These are phyloP conservation scores for Yoshiicerus persimilis DNA, from an alignment of 1,140 invertebrate genomes.

Conservation along the genomic window DNA sequence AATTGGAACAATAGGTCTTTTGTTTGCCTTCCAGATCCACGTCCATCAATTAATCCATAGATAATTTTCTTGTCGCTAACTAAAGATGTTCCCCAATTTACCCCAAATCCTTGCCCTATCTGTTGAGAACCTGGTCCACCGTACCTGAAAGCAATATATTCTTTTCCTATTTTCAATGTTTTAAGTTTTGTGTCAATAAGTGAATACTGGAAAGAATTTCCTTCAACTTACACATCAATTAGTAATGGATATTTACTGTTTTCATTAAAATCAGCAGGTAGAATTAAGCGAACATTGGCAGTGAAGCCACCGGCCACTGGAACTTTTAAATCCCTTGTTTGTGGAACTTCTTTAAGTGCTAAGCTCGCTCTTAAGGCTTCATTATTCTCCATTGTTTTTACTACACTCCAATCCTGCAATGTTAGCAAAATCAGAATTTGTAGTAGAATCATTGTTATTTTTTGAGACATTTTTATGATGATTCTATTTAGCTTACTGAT, in stretches of 20 bases:
- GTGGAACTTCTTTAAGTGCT: constrained; percentile 63
- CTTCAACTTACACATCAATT: constrained; percentile 74
- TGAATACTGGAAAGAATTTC: background rate
- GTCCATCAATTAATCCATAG: constrained; percentile 83
- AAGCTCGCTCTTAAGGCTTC: constrained; percentile 55
- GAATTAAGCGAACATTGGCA: constrained; percentile 67
- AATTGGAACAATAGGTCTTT: constrained; percentile 77
- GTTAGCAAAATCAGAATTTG: background rate
- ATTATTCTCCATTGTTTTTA: constrained; percentile 50
- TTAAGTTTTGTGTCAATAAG: background rate
- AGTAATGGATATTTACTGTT: constrained; percentile 80
- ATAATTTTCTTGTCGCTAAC: constrained; percentile 80
- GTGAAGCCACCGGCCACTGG: constrained; percentile 66
- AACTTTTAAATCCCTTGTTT: constrained; percentile 65
- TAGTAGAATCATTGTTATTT: no score
- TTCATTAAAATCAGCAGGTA: constrained; percentile 71
- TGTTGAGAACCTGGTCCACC: constrained; percentile 81
- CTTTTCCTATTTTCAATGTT: background rate
- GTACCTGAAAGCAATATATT: constrained; percentile 62
- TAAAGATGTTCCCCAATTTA: constrained; percentile 81
- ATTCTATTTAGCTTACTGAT: background rate
- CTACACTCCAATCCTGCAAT: background rate
- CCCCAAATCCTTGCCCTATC: constrained; percentile 73
- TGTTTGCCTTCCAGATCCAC: constrained; percentile 82
- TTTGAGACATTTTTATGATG: background rate